Evolutionary conservation across 2,888 invertebrate species (phyloP), one percentile per base, ranked within the genome.

Genomic region (Pandemis cinnamomeana): DNA sequence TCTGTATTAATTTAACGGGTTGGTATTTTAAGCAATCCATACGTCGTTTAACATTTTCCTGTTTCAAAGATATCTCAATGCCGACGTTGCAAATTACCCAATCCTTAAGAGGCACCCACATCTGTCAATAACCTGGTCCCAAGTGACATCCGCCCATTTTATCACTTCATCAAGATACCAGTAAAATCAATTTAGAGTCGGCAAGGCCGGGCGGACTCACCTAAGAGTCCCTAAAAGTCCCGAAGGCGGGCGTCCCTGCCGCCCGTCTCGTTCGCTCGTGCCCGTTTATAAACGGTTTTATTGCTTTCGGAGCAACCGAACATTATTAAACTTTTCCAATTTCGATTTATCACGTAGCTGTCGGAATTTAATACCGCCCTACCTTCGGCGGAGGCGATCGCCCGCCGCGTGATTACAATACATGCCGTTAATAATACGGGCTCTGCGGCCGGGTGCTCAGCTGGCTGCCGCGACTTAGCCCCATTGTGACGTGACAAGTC

Each of bases 241-340:
- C 87, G 89, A 89, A 91, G 91, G 89, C 92, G 89, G 90, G 90
- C 91, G 91, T 89, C 92, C 92, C 91, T 87, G 90, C 90, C 90
- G 90, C 90, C 90, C 92, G 93, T 92, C 91, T 92, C 92, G 92
- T 91, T 92, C 92, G 91, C 93, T 90, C 91, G 91, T 89, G 92
- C 93, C 93, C 94, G 93, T 93, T 93, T 94, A 93, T 94, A 94
- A 94, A 94, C 94, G 94, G 92, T 94, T 94, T 94, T 94, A 94
- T 94, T 94, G 94, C 94, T 93, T 93, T 93, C 93, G 93, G 93
- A 93, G 94, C 93, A 93, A 93, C 93, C 93, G 94, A 94, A 94
- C 94, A 94, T 94, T 94, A 94, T 94, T 94, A 94, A 94, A 94
- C 94, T 94, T 94, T 94, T 94, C 94, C 94, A 94, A 94, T 94